Conservation (phyloP, 2,888 invertebrate species). For the Venusia cambrica region DNA sequence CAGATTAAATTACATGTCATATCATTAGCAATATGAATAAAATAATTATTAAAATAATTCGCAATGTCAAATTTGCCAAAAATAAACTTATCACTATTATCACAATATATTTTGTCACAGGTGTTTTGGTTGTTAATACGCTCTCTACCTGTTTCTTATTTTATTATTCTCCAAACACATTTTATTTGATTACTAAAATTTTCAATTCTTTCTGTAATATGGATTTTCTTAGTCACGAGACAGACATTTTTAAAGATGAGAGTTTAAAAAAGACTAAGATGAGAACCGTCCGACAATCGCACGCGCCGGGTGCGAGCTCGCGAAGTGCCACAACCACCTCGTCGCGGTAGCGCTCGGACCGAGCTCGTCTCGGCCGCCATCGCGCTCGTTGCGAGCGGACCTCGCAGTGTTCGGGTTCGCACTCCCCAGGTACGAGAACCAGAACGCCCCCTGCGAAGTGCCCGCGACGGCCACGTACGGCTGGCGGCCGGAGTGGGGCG, state of each 20-base stretch:
- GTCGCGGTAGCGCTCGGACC: too few species aligned
- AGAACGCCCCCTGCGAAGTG: constrained; percentile 16
- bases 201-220: neutral
- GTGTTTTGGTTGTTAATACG: neutral
- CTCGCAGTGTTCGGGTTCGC: too few species aligned
- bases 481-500: constrained; percentile 22
- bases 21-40: too few species aligned
- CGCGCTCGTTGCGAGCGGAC: too few species aligned
- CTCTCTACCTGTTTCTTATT: neutral
- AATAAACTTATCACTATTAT: neutral
- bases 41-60: too few species aligned
- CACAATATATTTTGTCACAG: constrained; percentile 1
- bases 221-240: neutral
- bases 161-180: constrained; percentile 1
- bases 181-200: constrained; percentile 1
- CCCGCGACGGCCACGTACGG: constrained; percentile 12
- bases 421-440: constrained; percentile 2
- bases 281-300: too few species aligned
- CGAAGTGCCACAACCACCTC: too few species aligned
- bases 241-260: constrained; percentile 1
- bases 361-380: too few species aligned
- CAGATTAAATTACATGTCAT: too few species aligned
- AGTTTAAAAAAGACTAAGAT: too few species aligned
- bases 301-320: too few species aligned
- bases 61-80: too few species aligned